Evolutionary conservation across 2,113 vertebrate species (phyloP), one percentile per base, ranked within the genome.

Genomic region (Xiphorhynchus elegans): DNA sequence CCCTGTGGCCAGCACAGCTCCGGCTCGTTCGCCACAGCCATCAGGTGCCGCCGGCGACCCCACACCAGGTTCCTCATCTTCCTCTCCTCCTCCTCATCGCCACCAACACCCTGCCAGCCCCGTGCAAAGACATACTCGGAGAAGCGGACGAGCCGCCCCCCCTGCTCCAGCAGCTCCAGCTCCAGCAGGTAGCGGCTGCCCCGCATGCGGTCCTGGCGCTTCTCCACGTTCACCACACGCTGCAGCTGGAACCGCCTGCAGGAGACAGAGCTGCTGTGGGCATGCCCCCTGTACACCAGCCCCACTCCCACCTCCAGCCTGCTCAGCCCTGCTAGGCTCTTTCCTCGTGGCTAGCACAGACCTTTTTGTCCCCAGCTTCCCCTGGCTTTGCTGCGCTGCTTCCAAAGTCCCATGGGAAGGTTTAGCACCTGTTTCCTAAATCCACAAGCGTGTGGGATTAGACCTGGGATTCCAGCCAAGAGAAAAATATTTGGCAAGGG

Each of bases 131-230:
- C 39, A 5, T 98, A 99, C 58, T 99, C 98, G 1, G 99, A 99
- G 89, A 99, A 94, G 37, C 99, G 98, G 49, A 98, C 84, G 13
- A 95, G 91, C 10, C 80, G 97, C 56, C 78, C 95, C 5, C 95
- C 95, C 21, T 24, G 90, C 31, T 99, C 98, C 77, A 97, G 97
- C 62, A 99, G 90, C 93, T 99, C 98, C 66, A 99, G 98, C 93
- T 99, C 99, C 96, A 99, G 96, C 24, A 99, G 98, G 94, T 99
- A 99, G 39, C 99, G 98, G 66, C 97, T 98, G 33, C 99, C 99
- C 1, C 96, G 97, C 2, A 97, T 16, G 13, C 90, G 95, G 85
- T 99, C 99, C 74, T 98, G 95, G 0, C 98, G 98, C 83, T 99
- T 99, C 96, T 99, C 99, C 87, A 99, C 97, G 0, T 99, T 99